These are phyloP conservation scores for Drosophila orosa DNA, from an alignment of 1,140 invertebrate species.

Conservation along the genomic window DNA sequence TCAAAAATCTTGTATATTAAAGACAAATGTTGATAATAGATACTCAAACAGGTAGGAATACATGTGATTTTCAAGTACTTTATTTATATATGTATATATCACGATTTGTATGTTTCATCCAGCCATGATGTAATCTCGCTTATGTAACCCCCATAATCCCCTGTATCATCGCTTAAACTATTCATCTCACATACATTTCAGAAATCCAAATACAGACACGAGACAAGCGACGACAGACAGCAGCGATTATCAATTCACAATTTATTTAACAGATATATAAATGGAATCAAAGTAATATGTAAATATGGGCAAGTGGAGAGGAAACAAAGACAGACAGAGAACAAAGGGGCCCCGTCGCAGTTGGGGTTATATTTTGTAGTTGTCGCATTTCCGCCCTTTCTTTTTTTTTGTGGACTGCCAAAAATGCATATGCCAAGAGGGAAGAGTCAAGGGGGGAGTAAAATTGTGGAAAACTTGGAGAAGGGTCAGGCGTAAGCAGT, in stretches of 20 bases:
- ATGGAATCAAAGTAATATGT: conserved; percentile 69
- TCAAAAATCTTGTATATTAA: background rate
- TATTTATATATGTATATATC: background rate
- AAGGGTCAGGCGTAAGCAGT: background rate
- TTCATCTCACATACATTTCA: conserved; percentile 32
- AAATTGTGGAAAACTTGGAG: conserved; percentile 4
- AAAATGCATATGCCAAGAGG: conserved; percentile 70
- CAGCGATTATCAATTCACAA: conserved; percentile 38
- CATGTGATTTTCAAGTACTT: background rate
- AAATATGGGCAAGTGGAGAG: conserved; percentile 44
- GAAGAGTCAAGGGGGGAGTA: background rate
- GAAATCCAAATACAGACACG: conserved; percentile 33
- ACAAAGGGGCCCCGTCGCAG: conserved; percentile 33
- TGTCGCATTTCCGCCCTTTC: conserved; percentile 73
- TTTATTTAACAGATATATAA: conserved; percentile 59
- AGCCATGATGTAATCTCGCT: conserved; percentile 6
- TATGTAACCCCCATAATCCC: conserved; percentile 2
- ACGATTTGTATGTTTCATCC: background rate
- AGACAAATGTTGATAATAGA: background rate
- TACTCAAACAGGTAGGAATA: background rate
- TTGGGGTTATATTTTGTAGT: conserved; percentile 59
- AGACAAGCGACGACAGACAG: conserved; percentile 12
- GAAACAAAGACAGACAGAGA: conserved; percentile 33
- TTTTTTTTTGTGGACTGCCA: conserved; percentile 53
- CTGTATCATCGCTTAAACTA: conserved; percentile 14